Evolutionary conservation across 2,113 vertebrate genomes (phyloP).

Genomic region (Polypterus bichir): DNA sequence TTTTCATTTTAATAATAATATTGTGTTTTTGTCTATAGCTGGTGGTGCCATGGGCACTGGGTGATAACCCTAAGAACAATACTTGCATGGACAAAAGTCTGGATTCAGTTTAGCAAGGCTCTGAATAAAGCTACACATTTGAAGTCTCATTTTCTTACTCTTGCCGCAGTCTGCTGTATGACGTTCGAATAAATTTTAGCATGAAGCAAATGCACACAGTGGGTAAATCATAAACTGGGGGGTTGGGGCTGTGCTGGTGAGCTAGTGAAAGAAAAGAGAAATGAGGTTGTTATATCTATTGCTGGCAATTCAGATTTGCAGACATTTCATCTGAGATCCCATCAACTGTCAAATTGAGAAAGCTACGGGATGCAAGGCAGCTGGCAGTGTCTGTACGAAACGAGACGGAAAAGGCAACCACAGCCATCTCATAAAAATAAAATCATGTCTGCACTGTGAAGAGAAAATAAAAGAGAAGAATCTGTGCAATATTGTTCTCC

Average conservation of each 20-base stretch:
- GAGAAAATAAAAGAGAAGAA: background rate
- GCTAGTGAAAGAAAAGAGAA: slow-evolving; percentile 31
- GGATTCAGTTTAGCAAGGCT: too few species aligned
- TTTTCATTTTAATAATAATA: too few species aligned
- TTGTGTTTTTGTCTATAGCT: too few species aligned
- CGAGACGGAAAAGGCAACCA: slow-evolving; percentile 32
- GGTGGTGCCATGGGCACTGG: background rate
- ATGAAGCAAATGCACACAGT: slow-evolving; percentile 2
- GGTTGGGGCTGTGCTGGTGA: slow-evolving; percentile 6
- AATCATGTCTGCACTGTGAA: slow-evolving; percentile 38
- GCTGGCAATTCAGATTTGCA: slow-evolving; percentile 39
- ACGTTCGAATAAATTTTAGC: slow-evolving; percentile 8
- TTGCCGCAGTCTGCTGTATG: slow-evolving; percentile 2
- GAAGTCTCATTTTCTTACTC: background rate
- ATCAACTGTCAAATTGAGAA: slow-evolving; percentile 56
- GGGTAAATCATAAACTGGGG: slow-evolving; percentile 12
- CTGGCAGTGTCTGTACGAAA: slow-evolving; percentile 38
- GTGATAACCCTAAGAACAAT: background rate
- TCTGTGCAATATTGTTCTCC: slow-evolving; percentile 14
- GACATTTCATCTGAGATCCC: slow-evolving; percentile 50
- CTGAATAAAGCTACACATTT: too few species aligned
- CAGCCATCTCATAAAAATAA: slow-evolving; percentile 55
- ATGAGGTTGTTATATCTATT: slow-evolving; percentile 51
- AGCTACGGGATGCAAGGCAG: slow-evolving; percentile 41
- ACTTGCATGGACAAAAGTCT: background rate